These are phyloP conservation scores for Odocoileus virginianus DNA, from an alignment of 2,113 vertebrate genomes.

Conservation along the genomic window DNA sequence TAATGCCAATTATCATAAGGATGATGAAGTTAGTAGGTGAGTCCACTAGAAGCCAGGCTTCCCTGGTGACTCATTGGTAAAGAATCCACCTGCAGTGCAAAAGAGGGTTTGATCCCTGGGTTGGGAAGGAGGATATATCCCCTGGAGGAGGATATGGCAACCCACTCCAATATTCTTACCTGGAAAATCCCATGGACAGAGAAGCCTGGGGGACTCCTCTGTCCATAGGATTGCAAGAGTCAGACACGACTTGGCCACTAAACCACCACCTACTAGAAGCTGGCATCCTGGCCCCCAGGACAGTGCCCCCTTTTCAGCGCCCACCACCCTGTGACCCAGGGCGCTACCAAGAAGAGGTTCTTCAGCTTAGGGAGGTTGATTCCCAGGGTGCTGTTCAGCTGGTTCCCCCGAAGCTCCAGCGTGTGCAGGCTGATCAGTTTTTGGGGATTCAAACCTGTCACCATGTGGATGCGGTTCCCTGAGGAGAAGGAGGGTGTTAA, in stretches of 20 bases:
- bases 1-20: neutral
- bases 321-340: neutral
- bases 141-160: neutral
- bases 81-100: neutral
- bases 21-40: neutral
- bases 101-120: neutral
- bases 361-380: constrained; percentile 87
- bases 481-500: neutral
- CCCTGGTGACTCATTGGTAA: neutral
- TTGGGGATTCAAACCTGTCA: constrained; percentile 79
- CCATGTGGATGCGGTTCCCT: constrained; percentile 87
- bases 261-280: neutral
- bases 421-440: constrained; percentile 84
- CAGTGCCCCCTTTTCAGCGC: neutral
- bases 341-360: constrained; percentile 89
- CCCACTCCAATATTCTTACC: neutral
- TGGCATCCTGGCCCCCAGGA: neutral
- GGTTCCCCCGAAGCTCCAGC: constrained; percentile 90
- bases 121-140: neutral
- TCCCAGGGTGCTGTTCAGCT: constrained; percentile 85
- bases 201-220: neutral
- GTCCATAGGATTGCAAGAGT: neutral
- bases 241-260: neutral
- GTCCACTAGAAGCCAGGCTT: constrained; percentile 4
- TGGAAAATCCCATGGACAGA: neutral